A percentile compares a stretch with the other conserved stretches of the same genome.
phyloP scores from a whole-genome alignment of 2,888 invertebrate genomes.

The Tipula helvola region DNA sequence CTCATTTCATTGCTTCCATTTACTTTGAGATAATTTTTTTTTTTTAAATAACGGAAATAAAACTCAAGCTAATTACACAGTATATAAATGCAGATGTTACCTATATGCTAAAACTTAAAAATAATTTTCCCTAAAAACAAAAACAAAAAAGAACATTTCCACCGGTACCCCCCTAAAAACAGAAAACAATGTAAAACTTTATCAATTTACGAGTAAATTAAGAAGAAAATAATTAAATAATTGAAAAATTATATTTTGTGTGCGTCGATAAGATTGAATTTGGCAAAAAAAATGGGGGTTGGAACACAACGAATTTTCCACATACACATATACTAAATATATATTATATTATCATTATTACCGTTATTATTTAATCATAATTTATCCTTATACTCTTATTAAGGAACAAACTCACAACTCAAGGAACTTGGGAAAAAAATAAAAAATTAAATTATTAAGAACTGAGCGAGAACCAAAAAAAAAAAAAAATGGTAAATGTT shows the following conservation, averaged over 20 bases:
- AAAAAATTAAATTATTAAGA: not conserved
- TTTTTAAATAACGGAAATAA: too few species aligned
- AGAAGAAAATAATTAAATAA: not conserved
- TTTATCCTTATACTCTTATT: not conserved
- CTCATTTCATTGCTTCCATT: too few species aligned
- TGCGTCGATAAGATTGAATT: not conserved
- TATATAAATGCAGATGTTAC: not conserved
- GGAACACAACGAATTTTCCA: not conserved
- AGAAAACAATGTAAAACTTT: not conserved
- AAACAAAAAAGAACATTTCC: not conserved
- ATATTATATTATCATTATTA: not conserved
- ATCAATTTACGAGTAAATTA: not conserved
- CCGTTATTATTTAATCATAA: not conserved
- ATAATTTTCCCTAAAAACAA: not conserved
- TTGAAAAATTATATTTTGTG: not conserved
- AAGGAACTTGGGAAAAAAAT: not conserved
- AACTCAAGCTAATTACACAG: too few species aligned
- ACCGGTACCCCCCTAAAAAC: not conserved
- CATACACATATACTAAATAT: not conserved
- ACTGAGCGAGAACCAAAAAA: not conserved
- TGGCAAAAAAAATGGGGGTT: not conserved
- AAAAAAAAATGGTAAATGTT: not conserved
- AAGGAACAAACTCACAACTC: not conserved
- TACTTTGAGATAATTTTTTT: too few species aligned
- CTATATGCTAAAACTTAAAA: not conserved